Evolutionary conservation across 1,140 invertebrate genomes (phyloP).

Genomic region (Lordiphosa mommai): DNA sequence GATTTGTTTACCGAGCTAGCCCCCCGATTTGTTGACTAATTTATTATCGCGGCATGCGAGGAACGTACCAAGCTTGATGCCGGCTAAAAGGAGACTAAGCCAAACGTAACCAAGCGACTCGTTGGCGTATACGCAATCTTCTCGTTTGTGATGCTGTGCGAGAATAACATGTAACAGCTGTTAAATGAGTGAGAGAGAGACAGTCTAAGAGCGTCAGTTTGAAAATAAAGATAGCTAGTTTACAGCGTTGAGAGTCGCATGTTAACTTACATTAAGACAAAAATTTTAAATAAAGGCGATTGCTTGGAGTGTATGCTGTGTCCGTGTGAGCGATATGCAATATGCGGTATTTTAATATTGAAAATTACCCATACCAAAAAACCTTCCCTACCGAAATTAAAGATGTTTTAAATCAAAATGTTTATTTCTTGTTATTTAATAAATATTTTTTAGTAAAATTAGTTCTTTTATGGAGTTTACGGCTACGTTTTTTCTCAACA

Average conservation of each 20-base stretch:
- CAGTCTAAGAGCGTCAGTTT: conserved; percentile 5
- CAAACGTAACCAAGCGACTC: conserved; percentile 14
- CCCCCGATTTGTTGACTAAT: not conserved
- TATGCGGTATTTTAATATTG: too few relatives aligned
- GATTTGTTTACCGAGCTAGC: conserved; percentile 7
- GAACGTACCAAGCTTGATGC: conserved; percentile 44
- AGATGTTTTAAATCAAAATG: too few relatives aligned
- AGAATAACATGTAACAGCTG: conserved; percentile 1
- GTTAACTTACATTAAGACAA: not conserved
- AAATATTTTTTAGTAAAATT: too few relatives aligned
- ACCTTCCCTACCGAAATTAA: too few relatives aligned
- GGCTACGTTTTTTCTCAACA: too few relatives aligned
- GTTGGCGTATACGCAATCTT: conserved; percentile 42
- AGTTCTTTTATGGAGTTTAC: too few relatives aligned
- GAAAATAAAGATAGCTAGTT: not conserved
- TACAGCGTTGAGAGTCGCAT: not conserved
- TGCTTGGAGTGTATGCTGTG: too few relatives aligned
- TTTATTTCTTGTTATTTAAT: too few relatives aligned
- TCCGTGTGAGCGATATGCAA: too few relatives aligned
- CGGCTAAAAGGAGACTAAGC: conserved; percentile 68
- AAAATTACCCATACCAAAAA: too few relatives aligned
- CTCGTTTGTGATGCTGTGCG: conserved; percentile 1
- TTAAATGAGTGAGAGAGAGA: conserved; percentile 7
- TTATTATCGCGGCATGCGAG: conserved; percentile 24
- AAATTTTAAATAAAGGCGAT: too few relatives aligned